Percentiles rank a stretch among this genome's conserved stretches.
Conservation (phyloP, 92 coral and sea anemone genomes). For the Phenganax stokvisi region DNA sequence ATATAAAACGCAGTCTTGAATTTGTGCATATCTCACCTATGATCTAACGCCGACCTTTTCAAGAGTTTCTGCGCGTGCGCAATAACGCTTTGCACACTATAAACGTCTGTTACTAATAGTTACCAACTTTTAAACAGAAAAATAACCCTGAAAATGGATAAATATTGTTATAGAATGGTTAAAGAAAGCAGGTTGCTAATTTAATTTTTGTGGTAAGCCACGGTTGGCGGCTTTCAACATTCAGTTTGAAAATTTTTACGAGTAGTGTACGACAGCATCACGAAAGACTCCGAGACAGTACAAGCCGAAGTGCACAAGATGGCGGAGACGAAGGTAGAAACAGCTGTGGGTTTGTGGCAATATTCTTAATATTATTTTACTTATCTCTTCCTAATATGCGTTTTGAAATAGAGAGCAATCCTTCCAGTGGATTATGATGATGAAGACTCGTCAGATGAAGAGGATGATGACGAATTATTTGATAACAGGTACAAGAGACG, state of each 20-base stretch:
- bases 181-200: too few relatives aligned
- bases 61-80: conserved; percentile 77
- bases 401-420: conserved; percentile 51
- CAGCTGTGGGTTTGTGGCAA: not conserved
- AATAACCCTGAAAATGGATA: not conserved
- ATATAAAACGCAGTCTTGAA: too few relatives aligned
- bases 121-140: not conserved
- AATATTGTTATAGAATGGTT: too few relatives aligned
- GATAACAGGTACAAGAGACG: conserved; percentile 24
- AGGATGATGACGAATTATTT: conserved; percentile 47
- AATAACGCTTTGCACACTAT: not conserved
- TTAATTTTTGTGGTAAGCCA: too few relatives aligned
- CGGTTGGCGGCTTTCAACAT: too few relatives aligned
- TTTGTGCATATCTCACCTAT: too few relatives aligned
- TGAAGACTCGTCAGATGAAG: conserved; percentile 61
- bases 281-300: conserved; percentile 19
- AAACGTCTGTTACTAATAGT: not conserved
- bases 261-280: not conserved
- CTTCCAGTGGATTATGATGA: conserved; percentile 66
- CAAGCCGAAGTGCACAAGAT: conserved; percentile 51
- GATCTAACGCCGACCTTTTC: too few relatives aligned
- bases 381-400: not conserved
- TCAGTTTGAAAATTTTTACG: not conserved
- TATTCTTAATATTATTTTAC: not conserved
- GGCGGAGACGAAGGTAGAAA: conserved; percentile 57